Evolutionary conservation across 2,113 vertebrate genomes (phyloP), one percentile per base, ranked within the genome.

Genomic region (Osmerus eperlanus): DNA sequence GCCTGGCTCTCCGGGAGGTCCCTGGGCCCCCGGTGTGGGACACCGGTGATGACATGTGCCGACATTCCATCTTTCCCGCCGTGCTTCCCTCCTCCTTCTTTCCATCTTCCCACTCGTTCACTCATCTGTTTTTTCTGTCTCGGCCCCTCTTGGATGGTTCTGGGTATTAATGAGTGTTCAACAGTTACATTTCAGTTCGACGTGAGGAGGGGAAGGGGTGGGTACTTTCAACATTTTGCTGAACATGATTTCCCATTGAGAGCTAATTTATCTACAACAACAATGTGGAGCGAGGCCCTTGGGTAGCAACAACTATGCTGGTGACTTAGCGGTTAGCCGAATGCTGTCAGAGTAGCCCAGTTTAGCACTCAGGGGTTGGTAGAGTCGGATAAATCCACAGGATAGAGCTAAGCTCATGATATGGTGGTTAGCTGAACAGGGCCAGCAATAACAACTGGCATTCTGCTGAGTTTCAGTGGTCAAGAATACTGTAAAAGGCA

Each of bases 291-390:
- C 23, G 52, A 52, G 71, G 61, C 61, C 3, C 28, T 23, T 2
- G 73, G 71, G 32, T 65, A 70, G 56, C 19, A 23, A 59, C 66
- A 83, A 56, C 19, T 76, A 80, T 80, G 81, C 75, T 73, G 58
- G 67, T 53, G 67, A 71, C 80, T 78, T 68, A 2, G 76, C 13
- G 80, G 84, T 82, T 77, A 77, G 69, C 60, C 56, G 21, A 53
- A 68, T 18, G 15, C 59, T 78, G 74, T 55, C 56, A 68, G 53
- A 61, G 32, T 41, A 74, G 66, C 72, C 70, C 76, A 71, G 77
- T 83, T 78, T 77, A 67, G 76, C 63, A 58, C 15, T 60, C 36
- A 53, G 71, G 59, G 64, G 65, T 72, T 77, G 76, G 74, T 64
- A 58, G 63, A 60, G 47, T 2, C 0, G 15, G 54, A 62, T 82